Percentiles rank a stretch among this genome's conserved stretches.
Evolutionary conservation across 2,797 vertebrate species (phyloP).

Genomic region (Myripristis jacobus): DNA sequence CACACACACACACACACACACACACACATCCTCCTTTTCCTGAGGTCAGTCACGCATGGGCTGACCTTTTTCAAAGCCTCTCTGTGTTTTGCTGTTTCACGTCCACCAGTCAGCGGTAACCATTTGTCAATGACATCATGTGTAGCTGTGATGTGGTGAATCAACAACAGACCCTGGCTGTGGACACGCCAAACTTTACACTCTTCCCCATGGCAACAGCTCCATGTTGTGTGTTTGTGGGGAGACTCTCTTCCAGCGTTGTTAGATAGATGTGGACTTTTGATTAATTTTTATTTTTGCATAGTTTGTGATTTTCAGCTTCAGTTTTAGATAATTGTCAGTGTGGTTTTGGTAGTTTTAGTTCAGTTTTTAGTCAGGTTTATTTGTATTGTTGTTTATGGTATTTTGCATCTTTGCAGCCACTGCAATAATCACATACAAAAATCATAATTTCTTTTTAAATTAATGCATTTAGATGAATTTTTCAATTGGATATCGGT

Average conservation of each 20-base stretch:
- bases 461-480: constrained; percentile 5
- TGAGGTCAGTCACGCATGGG: constrained; percentile 29
- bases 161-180: constrained; percentile 34
- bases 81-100: constrained; percentile 22
- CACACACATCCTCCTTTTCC: neutral
- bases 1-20: constrained; percentile 13
- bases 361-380: neutral
- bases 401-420: too few species aligned
- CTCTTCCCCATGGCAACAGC: constrained; percentile 36
- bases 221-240: constrained; percentile 17
- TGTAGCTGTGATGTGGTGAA: constrained; percentile 42
- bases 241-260: neutral
- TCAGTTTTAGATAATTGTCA: neutral
- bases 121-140: constrained; percentile 55
- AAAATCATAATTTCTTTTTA: constrained; percentile 4
- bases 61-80: constrained; percentile 18
- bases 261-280: constrained; percentile 7
- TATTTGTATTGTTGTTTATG: constrained; percentile 1
- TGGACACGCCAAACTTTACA: constrained; percentile 37
- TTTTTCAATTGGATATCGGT: constrained; percentile 17
- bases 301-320: neutral
- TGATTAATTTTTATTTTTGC: constrained; percentile 12
- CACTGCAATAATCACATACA: too few species aligned
- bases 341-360: constrained; percentile 15
- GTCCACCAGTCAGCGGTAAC: constrained; percentile 18